Base-by-base conservation (phyloP, 2,888 invertebrate species). In the Anagyrus pseudococci region DNA sequence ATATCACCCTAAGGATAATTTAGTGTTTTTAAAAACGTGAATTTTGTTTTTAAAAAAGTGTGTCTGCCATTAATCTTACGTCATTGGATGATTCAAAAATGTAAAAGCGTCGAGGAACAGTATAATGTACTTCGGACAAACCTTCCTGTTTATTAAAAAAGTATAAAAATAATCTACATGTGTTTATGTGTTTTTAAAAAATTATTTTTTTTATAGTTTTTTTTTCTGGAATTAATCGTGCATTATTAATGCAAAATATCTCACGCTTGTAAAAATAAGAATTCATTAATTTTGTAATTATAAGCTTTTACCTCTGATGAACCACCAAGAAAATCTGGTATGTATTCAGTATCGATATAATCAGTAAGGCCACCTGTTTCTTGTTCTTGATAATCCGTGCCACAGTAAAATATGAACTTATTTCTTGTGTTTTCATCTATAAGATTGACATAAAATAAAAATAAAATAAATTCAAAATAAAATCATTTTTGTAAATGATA, bases 281-380 rank as follows among this genome's bases (percentile, higher is more conserved):
- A 40, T 46, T 37, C 7, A 52, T 3, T n/a, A 17, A 41, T 26
- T 19, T n/a, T 2, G 19, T 43, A 41, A n/a, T 29, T 22, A 19
- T 46, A 20, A 46, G 17, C 23, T 22, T 46, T 29, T 81, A 94
- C 95, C 88, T 90, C 91, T 82, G 92, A 92, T 15, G 90, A 86
- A 59, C 95, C 95, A n/a, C 94, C 95, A 2, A 97, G 85, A 82
- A 96, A 97, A 81, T 96, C 94, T 0, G 96, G 96, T 64, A 97
- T 90, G 73, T 88, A 88, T 65, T 93, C 89, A 67, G 89, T 87
- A 56, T 92, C 90, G 66, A 97, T 92, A 77, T 93, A 95, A 80
- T 94, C 93, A 20, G 88, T 87, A 8, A 96, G 84, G 0, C 94
- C 94, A 15, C 93, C 94, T 4, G 88, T 84, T 69, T 86, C 89